Evolutionary conservation across 2,888 invertebrate genomes (phyloP).

Genomic region (Lymantria monacha): DNA sequence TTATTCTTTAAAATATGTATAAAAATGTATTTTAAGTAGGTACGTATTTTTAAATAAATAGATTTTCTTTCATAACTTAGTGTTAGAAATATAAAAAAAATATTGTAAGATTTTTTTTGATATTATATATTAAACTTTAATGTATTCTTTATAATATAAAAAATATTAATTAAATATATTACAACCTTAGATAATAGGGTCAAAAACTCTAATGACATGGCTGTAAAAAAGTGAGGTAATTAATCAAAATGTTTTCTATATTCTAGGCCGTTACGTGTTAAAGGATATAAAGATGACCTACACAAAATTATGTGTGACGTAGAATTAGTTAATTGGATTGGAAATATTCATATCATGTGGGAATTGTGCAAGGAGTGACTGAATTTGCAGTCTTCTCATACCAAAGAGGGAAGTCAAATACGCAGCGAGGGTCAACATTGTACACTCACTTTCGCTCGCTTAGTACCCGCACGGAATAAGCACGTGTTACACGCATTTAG

Average conservation of each 20-base stretch:
- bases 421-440: conserved; percentile 46
- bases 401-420: conserved; percentile 40
- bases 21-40: no score
- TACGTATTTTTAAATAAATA: no score
- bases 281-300: background rate
- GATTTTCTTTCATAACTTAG: no score
- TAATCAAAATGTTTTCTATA: background rate
- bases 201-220: background rate
- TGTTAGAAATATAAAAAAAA: no score
- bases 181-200: no score
- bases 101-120: no score
- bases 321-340: background rate
- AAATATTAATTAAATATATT: no score
- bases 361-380: conserved; percentile 30
- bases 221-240: background rate
- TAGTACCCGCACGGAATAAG: conserved; percentile 57
- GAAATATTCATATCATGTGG: conserved; percentile 4
- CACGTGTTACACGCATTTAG: conserved; percentile 48
- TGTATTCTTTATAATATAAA: no score
- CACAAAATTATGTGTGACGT: background rate
- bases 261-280: background rate
- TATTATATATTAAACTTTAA: no score
- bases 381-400: conserved; percentile 29
- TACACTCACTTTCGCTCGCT: conserved; percentile 64
- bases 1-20: no score